phyloP scores from a whole-genome alignment of 2,113 vertebrate species.

The Pituophis catenifer region DNA sequence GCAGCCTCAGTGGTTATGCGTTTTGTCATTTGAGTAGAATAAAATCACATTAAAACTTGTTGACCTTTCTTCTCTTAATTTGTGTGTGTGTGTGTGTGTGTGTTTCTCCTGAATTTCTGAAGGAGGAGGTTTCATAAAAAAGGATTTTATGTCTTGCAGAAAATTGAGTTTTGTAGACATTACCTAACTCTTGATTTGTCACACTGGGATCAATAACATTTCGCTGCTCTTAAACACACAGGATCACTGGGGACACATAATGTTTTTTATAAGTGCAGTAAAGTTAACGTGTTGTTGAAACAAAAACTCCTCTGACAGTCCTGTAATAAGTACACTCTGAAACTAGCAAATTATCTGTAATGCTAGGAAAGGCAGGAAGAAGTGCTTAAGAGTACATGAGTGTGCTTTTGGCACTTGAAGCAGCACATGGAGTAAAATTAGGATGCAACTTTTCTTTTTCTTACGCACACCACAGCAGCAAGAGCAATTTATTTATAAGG shows the following conservation, averaged over 20 bases:
- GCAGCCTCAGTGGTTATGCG: conserved; percentile 59
- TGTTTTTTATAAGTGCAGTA: conserved; percentile 86
- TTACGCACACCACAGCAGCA: conserved; percentile 35
- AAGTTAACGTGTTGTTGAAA: conserved; percentile 87
- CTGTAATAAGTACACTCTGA: conserved; percentile 84
- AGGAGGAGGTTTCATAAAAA: conserved; percentile 82
- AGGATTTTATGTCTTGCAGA: conserved; percentile 82
- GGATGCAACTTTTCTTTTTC: conserved; percentile 45
- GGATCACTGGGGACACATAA: conserved; percentile 81
- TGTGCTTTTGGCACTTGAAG: conserved; percentile 62
- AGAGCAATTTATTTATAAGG: not conserved
- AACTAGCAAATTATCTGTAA: conserved; percentile 83
- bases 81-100: conserved; percentile 37
- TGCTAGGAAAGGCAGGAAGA: conserved; percentile 77
- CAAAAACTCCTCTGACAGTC: conserved; percentile 87
- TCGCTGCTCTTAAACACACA: conserved; percentile 85
- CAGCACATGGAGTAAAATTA: conserved; percentile 58
- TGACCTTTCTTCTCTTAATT: conserved; percentile 72
- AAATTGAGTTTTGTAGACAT: conserved; percentile 88
- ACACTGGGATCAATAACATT: conserved; percentile 88
- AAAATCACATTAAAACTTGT: conserved; percentile 69
- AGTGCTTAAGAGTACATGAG: conserved; percentile 68
- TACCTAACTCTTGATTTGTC: conserved; percentile 88
- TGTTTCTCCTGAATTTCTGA: conserved; percentile 78
- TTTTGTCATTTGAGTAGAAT: conserved; percentile 66